Conservation (phyloP, 2,888 invertebrate species). For the Lysandra bellargus region DNA sequence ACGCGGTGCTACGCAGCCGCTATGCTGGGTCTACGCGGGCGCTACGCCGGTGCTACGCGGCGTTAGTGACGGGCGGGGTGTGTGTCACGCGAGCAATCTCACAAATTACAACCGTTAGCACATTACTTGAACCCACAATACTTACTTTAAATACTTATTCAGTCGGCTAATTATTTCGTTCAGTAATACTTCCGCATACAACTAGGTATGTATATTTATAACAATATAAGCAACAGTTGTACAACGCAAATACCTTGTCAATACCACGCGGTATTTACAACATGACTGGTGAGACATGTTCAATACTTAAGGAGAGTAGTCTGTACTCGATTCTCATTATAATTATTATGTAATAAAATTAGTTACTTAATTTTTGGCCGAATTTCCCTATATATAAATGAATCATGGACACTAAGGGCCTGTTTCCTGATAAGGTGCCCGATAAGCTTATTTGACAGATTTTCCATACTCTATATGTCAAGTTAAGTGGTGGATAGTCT, state of each 20-base stretch:
- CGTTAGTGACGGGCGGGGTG: not conserved
- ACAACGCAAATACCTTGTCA: not conserved
- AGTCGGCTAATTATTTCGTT: not conserved
- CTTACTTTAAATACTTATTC: not conserved
- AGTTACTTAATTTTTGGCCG: no score
- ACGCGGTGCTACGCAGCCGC: not conserved
- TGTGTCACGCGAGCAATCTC: not conserved
- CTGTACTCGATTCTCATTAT: no score
- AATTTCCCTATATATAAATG: no score
- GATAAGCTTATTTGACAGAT: no score
- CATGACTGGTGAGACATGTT: no score
- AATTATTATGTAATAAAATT: no score
- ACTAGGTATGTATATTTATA: not conserved
- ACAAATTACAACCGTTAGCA: not conserved
- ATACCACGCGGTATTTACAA: not conserved
- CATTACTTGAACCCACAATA: not conserved
- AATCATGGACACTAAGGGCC: no score
- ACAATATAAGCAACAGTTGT: not conserved
- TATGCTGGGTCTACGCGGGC: not conserved
- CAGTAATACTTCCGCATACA: not conserved
- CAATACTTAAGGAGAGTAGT: no score
- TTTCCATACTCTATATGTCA: no score
- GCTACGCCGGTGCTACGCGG: not conserved
- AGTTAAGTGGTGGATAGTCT: no score
- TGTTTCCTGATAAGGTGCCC: no score